Evolutionary conservation across 30 jellyfish, hydroid and myxozoan genomes (phyloP).

Genomic region (Nemopilema nomurai): DNA sequence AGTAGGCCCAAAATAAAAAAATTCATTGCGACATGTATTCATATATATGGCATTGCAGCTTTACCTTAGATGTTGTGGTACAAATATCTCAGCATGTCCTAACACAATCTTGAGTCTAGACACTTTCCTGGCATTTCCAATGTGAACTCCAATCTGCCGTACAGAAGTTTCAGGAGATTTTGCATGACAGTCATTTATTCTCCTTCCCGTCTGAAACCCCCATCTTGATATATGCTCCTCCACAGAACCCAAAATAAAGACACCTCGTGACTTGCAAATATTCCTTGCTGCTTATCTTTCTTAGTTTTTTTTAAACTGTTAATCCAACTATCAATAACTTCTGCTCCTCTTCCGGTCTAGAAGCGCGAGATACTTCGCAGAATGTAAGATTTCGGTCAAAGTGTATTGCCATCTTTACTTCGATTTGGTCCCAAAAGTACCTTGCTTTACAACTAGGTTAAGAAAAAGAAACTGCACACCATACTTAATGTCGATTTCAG

Average conservation of each 20-base stretch:
- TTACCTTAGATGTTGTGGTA: not conserved
- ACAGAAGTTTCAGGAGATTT: not conserved
- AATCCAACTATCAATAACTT: too few species aligned
- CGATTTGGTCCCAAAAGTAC: too few species aligned
- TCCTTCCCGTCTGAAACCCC: conserved; percentile 18
- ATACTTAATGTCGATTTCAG: too few species aligned
- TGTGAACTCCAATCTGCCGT: not conserved
- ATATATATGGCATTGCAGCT: too few species aligned
- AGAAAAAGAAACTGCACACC: too few species aligned
- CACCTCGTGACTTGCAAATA: not conserved
- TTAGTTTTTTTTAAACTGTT: too few species aligned
- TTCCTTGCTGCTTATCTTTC: too few species aligned
- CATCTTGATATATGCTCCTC: not conserved
- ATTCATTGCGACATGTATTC: not conserved
- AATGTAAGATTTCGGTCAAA: too few species aligned
- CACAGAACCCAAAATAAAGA: not conserved
- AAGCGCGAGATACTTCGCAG: too few species aligned
- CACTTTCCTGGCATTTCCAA: not conserved
- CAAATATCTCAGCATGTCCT: not conserved
- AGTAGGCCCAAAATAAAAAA: not conserved
- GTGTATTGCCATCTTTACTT: too few species aligned
- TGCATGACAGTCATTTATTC: not conserved
- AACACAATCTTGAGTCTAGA: not conserved
- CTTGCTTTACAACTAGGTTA: too few species aligned
- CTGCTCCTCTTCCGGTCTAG: too few species aligned